A percentile compares a stretch with the other conserved stretches of the same genome.
Conservation (phyloP, 1,140 invertebrate genomes). For the Lepidurus couesii region DNA sequence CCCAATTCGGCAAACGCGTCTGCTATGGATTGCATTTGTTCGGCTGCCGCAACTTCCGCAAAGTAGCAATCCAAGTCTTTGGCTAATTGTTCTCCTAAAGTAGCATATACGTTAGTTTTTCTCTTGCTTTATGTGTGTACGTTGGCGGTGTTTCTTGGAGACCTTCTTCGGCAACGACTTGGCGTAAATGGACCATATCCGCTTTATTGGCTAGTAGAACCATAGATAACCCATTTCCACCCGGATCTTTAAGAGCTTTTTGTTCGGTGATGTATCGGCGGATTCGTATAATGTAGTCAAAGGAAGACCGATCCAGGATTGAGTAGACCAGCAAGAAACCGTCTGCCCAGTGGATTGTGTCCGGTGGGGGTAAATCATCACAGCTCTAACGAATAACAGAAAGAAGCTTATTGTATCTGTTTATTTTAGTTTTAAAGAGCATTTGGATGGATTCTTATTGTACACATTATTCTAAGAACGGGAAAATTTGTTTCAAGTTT, state of each 20-base stretch:
- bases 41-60: slow-evolving; percentile 80
- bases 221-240: slow-evolving; percentile 45
- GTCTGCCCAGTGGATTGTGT: slow-evolving; percentile 80
- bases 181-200: slow-evolving; percentile 83
- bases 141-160: not conserved
- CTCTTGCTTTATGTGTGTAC: not conserved
- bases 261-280: slow-evolving; percentile 60
- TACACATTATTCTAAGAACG: too few species aligned
- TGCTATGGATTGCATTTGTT: slow-evolving; percentile 67
- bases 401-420: slow-evolving; percentile 26
- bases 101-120: slow-evolving; percentile 1
- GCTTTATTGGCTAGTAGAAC: slow-evolving; percentile 81
- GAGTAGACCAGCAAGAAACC: slow-evolving; percentile 83
- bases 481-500: too few species aligned
- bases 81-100: slow-evolving; percentile 67
- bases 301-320: slow-evolving; percentile 78
- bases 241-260: slow-evolving; percentile 37
- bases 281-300: slow-evolving; percentile 72
- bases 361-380: slow-evolving; percentile 66
- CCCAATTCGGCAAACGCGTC: slow-evolving; percentile 79
- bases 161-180: slow-evolving; percentile 79
- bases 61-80: slow-evolving; percentile 82
- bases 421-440: too few species aligned
- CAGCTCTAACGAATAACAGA: slow-evolving; percentile 48
- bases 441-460: too few species aligned